Conservation (phyloP, 1,140 invertebrate genomes). For the Aphaenogaster rudis region DNA sequence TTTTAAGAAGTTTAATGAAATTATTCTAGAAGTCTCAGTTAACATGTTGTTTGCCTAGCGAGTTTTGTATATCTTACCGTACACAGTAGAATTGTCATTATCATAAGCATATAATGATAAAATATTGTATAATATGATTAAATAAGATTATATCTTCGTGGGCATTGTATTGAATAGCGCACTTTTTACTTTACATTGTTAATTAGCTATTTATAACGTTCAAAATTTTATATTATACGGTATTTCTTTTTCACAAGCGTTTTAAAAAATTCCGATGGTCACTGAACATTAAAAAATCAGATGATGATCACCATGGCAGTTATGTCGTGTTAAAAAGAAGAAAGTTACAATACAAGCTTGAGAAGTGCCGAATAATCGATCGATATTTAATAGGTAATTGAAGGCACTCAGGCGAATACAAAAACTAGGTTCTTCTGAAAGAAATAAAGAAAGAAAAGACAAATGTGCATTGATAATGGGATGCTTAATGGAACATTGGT, state of each 20-base stretch:
- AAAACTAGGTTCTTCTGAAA: background rate
- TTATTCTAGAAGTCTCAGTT: too few relatives aligned
- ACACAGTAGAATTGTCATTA: too few relatives aligned
- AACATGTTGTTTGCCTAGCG: background rate
- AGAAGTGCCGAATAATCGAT: background rate
- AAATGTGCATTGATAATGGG: background rate
- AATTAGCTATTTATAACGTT: background rate
- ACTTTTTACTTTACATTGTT: background rate
- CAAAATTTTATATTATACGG: background rate
- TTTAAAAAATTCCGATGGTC: background rate
- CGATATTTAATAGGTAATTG: background rate
- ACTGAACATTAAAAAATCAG: background rate
- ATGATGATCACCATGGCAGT: background rate
- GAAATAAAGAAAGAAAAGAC: background rate
- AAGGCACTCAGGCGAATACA: background rate
- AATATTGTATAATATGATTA: background rate
- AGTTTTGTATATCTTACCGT: background rate
- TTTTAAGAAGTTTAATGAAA: too few relatives aligned
- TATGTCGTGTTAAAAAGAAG: background rate
- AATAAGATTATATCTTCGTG: background rate
- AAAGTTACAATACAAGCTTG: background rate
- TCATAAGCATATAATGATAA: background rate
- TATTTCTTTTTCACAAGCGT: background rate
- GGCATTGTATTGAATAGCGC: background rate
- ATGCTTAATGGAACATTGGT: background rate